Percentiles rank a stretch among this genome's conserved stretches.
Conservation (phyloP, 2,888 invertebrate genomes). For the Drosophila austrosaltans region DNA sequence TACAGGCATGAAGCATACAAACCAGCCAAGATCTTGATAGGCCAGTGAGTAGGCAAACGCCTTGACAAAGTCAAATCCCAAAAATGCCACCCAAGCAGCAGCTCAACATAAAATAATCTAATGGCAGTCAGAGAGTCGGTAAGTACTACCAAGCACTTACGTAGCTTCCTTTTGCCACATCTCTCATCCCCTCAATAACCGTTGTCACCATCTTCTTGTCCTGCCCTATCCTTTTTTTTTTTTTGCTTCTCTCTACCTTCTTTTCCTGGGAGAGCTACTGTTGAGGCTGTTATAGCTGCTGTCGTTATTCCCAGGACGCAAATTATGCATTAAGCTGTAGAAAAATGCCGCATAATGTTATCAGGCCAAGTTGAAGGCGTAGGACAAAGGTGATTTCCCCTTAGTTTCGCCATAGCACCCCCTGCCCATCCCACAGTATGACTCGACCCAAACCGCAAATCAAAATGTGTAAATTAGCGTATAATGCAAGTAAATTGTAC, state of each 20-base stretch:
- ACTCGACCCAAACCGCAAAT: conserved; percentile 62
- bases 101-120: conserved; percentile 71
- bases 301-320: conserved; percentile 72
- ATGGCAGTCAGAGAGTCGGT: conserved; percentile 57
- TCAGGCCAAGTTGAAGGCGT: conserved; percentile 43
- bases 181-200: conserved; percentile 20
- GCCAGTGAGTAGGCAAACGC: conserved; percentile 9
- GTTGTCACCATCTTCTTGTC: conserved; percentile 32
- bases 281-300: conserved; percentile 26
- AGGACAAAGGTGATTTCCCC: conserved; percentile 48
- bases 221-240: conserved; percentile 5
- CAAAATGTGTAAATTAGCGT: conserved; percentile 78
- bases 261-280: conserved; percentile 8
- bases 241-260: no score
- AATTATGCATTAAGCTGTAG: conserved; percentile 78
- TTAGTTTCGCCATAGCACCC: neutral
- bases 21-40: conserved; percentile 9
- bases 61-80: conserved; percentile 40
- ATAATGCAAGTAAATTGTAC: conserved; percentile 57
- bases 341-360: conserved; percentile 75
- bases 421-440: conserved; percentile 15
- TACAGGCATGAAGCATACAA: conserved; percentile 10
- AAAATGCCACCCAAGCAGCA: conserved; percentile 48
- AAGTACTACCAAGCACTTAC: conserved; percentile 68
- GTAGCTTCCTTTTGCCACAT: conserved; percentile 11